Evolutionary conservation across 2,797 vertebrate genomes (phyloP).

Genomic region (Xenops minutus): DNA sequence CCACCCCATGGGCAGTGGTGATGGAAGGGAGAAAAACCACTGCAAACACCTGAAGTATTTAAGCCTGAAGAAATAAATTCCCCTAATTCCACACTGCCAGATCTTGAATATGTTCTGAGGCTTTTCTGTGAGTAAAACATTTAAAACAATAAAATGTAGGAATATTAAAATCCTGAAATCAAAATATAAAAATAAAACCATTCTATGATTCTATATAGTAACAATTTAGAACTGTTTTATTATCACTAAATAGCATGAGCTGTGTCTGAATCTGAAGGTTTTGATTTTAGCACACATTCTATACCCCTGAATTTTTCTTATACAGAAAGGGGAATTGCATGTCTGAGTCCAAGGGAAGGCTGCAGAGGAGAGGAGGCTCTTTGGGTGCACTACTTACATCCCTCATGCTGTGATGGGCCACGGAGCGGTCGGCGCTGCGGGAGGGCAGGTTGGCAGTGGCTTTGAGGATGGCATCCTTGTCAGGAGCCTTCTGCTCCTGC

Average conservation of each 20-base stretch:
- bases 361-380: not conserved
- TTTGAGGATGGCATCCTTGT: constrained; percentile 93
- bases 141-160: not conserved
- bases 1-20: not conserved
- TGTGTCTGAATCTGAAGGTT: not conserved
- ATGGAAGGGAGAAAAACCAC: not conserved
- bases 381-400: constrained; percentile 81
- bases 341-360: not conserved
- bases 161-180: not conserved
- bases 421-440: constrained; percentile 84
- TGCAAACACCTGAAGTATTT: not conserved
- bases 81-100: not conserved
- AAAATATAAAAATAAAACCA: not conserved
- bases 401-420: constrained; percentile 91
- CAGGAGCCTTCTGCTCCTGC: constrained; percentile 95
- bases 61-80: not conserved
- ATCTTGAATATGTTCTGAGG: not conserved
- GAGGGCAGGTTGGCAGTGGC: constrained; percentile 87
- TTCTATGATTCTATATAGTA: not conserved
- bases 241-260: accelerated
- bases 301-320: not conserved
- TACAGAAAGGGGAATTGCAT: not conserved
- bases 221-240: not conserved
- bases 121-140: not conserved
- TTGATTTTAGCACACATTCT: not conserved